Evolutionary conservation across 2,888 invertebrate species (phyloP).

Genomic region (Isotomurus palustris): DNA sequence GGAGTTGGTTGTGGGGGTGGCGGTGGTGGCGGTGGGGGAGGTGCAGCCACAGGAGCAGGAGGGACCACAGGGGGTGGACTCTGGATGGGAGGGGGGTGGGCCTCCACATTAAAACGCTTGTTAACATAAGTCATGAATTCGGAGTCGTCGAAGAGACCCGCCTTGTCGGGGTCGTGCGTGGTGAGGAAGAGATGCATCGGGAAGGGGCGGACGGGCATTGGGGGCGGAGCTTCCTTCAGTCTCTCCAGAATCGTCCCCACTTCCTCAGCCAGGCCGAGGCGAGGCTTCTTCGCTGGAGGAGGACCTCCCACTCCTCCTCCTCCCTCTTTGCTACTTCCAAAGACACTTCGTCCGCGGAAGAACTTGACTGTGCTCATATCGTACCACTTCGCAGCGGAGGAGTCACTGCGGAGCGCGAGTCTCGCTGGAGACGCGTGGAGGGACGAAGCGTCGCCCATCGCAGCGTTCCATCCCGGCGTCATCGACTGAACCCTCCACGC

Average conservation of each 20-base stretch:
- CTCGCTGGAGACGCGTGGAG: background rate
- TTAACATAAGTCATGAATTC: slow-evolving; percentile 30
- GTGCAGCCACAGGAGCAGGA: too few relatives aligned
- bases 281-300: slow-evolving; percentile 27
- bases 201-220: slow-evolving; percentile 23
- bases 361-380: background rate
- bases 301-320: background rate
- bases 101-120: slow-evolving; percentile 13
- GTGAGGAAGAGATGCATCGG: slow-evolving; percentile 37
- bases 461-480: slow-evolving; percentile 7
- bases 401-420: background rate
- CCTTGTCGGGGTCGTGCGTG: slow-evolving; percentile 19
- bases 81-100: too few relatives aligned
- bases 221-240: slow-evolving; percentile 24
- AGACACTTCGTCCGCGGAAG: too few relatives aligned
- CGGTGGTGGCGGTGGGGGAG: slow-evolving; percentile 6
- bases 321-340: too few relatives aligned
- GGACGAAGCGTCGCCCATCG: background rate
- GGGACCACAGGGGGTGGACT: too few relatives aligned
- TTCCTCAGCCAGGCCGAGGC: slow-evolving; percentile 18
- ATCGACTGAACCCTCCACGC: slow-evolving; percentile 15
- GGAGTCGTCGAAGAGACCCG: slow-evolving; percentile 24
- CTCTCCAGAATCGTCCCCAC: too few relatives aligned
- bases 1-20: background rate
- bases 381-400: background rate